phyloP scores from a whole-genome alignment of 2,797 vertebrate species.

The Vultur gryphus region DNA sequence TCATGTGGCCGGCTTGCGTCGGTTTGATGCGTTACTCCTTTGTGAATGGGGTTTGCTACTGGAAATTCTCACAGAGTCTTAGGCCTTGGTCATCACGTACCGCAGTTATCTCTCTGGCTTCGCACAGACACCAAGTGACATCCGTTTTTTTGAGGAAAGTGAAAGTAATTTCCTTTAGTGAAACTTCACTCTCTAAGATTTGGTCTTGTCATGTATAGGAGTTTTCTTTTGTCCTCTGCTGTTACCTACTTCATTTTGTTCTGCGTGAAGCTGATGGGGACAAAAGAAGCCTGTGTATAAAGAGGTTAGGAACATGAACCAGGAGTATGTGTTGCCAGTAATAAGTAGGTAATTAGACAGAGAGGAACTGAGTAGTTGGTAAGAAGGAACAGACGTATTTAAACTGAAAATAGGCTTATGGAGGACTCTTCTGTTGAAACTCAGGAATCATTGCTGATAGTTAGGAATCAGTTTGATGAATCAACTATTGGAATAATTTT shows the following conservation, averaged over 20 bases:
- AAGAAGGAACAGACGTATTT: not conserved
- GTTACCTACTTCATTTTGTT: not conserved
- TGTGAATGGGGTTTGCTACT: not conserved
- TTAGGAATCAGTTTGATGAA: rapidly evolving
- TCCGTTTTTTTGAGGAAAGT: not conserved
- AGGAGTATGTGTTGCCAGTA: not conserved
- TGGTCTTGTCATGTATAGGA: rapidly evolving
- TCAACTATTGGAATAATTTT: not conserved
- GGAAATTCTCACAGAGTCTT: not conserved
- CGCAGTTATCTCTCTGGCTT: not conserved
- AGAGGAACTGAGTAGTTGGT: not conserved
- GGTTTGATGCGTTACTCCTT: not conserved
- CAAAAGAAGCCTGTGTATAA: not conserved
- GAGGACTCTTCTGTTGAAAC: not conserved
- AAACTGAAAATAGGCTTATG: not conserved
- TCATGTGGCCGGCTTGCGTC: rapidly evolving
- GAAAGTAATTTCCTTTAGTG: not conserved
- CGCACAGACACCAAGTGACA: not conserved
- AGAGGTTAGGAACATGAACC: not conserved
- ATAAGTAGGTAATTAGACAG: not conserved
- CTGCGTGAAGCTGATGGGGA: not conserved
- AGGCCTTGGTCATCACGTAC: rapidly evolving
- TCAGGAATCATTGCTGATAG: not conserved
- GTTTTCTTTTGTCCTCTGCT: not conserved
- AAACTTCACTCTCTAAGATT: not conserved